phyloP scores from a whole-genome alignment of 2,797 vertebrate genomes.

The Fistularia tabacaria region DNA sequence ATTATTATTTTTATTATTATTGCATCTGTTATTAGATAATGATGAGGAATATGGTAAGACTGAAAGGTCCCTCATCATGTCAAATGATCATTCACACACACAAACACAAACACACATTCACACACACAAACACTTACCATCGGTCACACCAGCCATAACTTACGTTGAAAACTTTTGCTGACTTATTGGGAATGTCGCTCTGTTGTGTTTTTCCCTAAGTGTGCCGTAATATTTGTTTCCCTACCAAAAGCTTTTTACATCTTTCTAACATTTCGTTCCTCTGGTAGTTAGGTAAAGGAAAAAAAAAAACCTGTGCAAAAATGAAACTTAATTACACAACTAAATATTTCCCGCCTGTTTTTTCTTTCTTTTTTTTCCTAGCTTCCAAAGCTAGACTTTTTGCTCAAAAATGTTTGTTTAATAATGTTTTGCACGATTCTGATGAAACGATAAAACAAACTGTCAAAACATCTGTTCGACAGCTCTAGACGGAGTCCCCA shows the following conservation, averaged over 20 bases:
- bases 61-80: slow-evolving; percentile 1
- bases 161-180: background rate
- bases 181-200: background rate
- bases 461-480: no score
- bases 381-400: no score
- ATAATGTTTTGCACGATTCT: no score
- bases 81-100: background rate
- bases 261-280: background rate
- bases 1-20: no score
- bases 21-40: no score
- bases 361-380: background rate
- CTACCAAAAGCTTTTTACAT: slow-evolving; percentile 17
- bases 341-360: slow-evolving; percentile 7
- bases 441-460: no score
- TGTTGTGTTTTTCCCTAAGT: background rate
- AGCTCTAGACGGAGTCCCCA: no score
- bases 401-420: no score
- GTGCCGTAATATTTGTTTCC: slow-evolving; percentile 4
- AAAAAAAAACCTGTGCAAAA: no score
- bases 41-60: no score
- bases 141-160: background rate
- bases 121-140: slow-evolving; percentile 4
- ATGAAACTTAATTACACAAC: background rate
- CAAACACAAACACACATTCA: no score
- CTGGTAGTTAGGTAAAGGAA: slow-evolving; percentile 8